Evolutionary conservation across 1,140 invertebrate genomes (phyloP).

Genomic region (Cotesia vestalis): DNA sequence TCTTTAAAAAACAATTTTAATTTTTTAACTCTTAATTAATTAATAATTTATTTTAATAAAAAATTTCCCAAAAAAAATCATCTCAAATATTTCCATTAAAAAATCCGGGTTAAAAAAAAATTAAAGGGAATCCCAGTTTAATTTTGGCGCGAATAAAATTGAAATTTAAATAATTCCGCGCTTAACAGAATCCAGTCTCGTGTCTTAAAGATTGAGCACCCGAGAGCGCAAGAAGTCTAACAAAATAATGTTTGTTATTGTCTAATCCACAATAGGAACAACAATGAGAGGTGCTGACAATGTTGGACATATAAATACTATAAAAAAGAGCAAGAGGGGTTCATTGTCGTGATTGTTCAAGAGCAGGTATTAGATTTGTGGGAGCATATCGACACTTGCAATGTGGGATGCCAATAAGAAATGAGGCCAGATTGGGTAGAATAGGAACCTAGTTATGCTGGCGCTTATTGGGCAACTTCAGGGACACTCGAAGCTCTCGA

Average conservation of each 20-base stretch:
- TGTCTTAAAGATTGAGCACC: neutral
- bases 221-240: neutral
- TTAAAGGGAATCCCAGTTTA: neutral
- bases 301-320: slow-evolving; percentile 49
- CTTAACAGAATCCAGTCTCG: neutral
- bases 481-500: slow-evolving; percentile 28
- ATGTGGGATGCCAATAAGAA: slow-evolving; percentile 60
- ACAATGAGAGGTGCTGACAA: slow-evolving; percentile 27
- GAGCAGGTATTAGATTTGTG: slow-evolving; percentile 53
- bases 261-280: neutral
- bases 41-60: too few relatives aligned
- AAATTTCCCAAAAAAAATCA: too few relatives aligned
- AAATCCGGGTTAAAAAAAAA: neutral
- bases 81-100: too few relatives aligned
- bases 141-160: slow-evolving; percentile 4
- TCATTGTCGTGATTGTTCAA: too few relatives aligned
- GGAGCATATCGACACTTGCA: slow-evolving; percentile 49
- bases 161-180: slow-evolving; percentile 21
- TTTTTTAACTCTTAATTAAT: too few relatives aligned
- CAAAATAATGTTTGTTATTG: neutral
- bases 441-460: slow-evolving; percentile 34
- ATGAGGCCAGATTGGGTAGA: slow-evolving; percentile 56
- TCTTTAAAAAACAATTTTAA: too few relatives aligned
- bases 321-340: slow-evolving; percentile 47
- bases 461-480: slow-evolving; percentile 19